Evolutionary conservation across 1,140 invertebrate species (phyloP).

Genomic region (Cylas formicarius): DNA sequence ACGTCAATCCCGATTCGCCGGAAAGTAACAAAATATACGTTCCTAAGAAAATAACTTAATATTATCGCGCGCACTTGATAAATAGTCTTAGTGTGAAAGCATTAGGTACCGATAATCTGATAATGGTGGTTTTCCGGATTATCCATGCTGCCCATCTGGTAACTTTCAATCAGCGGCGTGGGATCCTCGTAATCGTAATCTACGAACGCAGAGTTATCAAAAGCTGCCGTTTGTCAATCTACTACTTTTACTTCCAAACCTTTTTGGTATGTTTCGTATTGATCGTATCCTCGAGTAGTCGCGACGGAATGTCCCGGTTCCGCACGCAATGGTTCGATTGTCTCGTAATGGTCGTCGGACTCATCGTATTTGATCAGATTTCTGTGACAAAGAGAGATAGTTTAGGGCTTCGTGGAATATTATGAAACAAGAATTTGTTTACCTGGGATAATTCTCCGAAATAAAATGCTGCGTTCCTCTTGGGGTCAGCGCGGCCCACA

Average conservation of each 20-base stretch:
- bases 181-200: slow-evolving; percentile 69
- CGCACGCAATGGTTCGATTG: slow-evolving; percentile 54
- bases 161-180: slow-evolving; percentile 63
- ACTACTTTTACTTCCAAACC: slow-evolving; percentile 25
- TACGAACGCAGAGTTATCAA: slow-evolving; percentile 49
- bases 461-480: slow-evolving; percentile 66
- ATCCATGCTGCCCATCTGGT: slow-evolving; percentile 52
- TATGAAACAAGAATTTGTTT: background rate
- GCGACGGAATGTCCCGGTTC: too few relatives aligned
- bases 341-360: slow-evolving; percentile 69
- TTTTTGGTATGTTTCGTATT: slow-evolving; percentile 36
- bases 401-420: background rate
- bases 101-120: slow-evolving; percentile 25
- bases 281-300: too few relatives aligned
- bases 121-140: slow-evolving; percentile 22
- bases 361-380: slow-evolving; percentile 43
- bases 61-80: too few relatives aligned
- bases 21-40: too few relatives aligned
- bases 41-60: too few relatives aligned
- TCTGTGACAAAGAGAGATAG: slow-evolving; percentile 6
- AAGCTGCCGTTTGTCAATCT: slow-evolving; percentile 4
- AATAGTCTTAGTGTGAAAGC: too few relatives aligned
- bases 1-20: too few relatives aligned
- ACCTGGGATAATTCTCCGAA: slow-evolving; percentile 50
- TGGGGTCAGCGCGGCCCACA: slow-evolving; percentile 78